phyloP scores from a whole-genome alignment of 2,113 vertebrate species.

The Sorex fumeus region DNA sequence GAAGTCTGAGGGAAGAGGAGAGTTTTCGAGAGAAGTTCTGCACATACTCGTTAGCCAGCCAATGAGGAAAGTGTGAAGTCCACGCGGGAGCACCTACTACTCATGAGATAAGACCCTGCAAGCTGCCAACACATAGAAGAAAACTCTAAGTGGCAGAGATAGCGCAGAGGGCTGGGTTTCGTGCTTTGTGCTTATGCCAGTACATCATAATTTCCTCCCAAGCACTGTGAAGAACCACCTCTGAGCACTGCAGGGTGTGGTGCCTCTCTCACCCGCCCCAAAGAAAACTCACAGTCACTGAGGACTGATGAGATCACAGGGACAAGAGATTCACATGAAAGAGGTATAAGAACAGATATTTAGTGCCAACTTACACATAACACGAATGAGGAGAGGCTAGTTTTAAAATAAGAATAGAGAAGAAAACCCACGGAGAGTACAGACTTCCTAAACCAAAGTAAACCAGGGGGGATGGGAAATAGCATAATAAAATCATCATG shows the following conservation, averaged over 20 bases:
- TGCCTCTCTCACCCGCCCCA: neutral
- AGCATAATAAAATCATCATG: neutral
- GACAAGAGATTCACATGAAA: slow-evolving; percentile 40
- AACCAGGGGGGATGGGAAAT: neutral
- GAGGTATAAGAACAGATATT: neutral
- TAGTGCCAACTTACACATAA: neutral
- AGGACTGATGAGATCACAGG: neutral
- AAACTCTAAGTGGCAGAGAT: no score
- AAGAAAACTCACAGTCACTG: neutral
- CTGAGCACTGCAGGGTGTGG: no score
- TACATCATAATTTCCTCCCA: no score
- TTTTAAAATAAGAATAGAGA: neutral
- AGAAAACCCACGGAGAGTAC: neutral
- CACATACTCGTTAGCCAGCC: neutral
- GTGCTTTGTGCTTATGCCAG: no score
- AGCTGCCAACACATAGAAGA: neutral
- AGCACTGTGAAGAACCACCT: no score
- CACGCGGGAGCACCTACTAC: slow-evolving; percentile 9
- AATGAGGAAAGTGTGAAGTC: neutral
- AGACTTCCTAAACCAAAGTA: slow-evolving; percentile 18
- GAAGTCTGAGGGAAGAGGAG: neutral
- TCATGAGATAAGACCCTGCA: neutral
- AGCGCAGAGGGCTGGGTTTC: no score
- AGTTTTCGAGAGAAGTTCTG: slow-evolving; percentile 34
- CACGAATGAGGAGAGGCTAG: neutral